phyloP scores from a whole-genome alignment of 1,140 invertebrate species.

The Temnothorax curvispinosus region DNA sequence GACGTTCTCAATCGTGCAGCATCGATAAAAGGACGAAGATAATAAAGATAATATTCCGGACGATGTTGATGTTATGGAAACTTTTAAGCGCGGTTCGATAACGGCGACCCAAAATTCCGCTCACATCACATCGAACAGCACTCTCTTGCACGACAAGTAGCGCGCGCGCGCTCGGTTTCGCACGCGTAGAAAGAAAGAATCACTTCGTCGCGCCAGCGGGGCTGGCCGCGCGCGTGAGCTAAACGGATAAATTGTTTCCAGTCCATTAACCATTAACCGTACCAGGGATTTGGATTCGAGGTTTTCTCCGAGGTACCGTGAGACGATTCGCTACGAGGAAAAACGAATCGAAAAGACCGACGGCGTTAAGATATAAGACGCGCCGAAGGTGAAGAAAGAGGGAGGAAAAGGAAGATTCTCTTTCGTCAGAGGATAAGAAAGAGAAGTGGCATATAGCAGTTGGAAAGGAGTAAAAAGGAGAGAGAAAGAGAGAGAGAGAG shows the following conservation, averaged over 20 bases:
- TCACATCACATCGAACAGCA: constrained; percentile 35
- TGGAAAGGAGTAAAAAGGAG: constrained; percentile 21
- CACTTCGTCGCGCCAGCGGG: background rate
- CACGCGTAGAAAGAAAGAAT: constrained; percentile 32
- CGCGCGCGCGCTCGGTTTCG: constrained; percentile 32
- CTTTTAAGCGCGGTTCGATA: constrained; percentile 50
- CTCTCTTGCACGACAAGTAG: constrained; percentile 58
- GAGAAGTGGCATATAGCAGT: constrained; percentile 19
- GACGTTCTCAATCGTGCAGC: background rate
- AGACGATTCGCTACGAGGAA: constrained; percentile 58
- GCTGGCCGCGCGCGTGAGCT: constrained; percentile 18
- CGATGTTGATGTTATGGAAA: constrained; percentile 8
- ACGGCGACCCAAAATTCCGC: constrained; percentile 44
- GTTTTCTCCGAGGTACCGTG: constrained; percentile 66
- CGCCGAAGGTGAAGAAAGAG: constrained; percentile 62
- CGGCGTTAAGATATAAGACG: constrained; percentile 63
- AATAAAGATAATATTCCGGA: constrained; percentile 12
- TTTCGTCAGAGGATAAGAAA: constrained; percentile 62
- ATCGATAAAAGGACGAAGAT: constrained; percentile 9
- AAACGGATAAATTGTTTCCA: constrained; percentile 81
- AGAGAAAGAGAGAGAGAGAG: constrained; percentile 40
- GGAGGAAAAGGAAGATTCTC: constrained; percentile 65
- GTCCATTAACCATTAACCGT: constrained; percentile 81
- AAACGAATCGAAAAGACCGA: constrained; percentile 60
- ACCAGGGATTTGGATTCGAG: constrained; percentile 71